phyloP scores from a whole-genome alignment of 2,113 vertebrate genomes.

The Pitta sordida region DNA sequence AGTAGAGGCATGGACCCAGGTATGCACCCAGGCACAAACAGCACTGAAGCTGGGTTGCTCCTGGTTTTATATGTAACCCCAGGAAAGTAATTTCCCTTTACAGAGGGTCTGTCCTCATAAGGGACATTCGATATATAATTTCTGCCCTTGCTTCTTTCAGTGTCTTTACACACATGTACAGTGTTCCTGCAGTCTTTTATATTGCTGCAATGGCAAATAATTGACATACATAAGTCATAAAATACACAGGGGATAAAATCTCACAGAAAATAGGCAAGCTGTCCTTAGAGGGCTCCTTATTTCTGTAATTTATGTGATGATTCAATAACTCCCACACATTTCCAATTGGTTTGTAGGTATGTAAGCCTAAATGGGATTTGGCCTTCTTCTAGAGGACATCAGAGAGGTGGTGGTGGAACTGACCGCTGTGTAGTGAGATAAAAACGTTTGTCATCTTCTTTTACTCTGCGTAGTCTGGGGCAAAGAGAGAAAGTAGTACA shows the following conservation, averaged over 20 bases:
- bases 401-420: neutral
- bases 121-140: neutral
- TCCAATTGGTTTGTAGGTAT: neutral
- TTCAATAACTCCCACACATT: neutral
- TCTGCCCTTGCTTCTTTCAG: neutral
- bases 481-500: neutral
- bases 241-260: neutral
- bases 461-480: neutral
- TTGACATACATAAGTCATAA: neutral
- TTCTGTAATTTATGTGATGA: neutral
- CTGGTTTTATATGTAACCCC: neutral
- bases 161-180: neutral
- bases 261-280: neutral
- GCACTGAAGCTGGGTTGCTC: neutral
- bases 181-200: neutral
- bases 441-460: neutral
- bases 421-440: neutral
- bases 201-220: neutral
- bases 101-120: neutral
- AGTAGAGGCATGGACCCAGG: neutral
- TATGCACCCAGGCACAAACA: neutral
- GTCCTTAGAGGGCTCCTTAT: neutral
- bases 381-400: neutral
- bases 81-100: neutral
- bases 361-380: neutral